Evolutionary conservation across 2,113 vertebrate genomes (phyloP), one percentile per base, ranked within the genome.

Genomic region (Rhinolophus sinicus): DNA sequence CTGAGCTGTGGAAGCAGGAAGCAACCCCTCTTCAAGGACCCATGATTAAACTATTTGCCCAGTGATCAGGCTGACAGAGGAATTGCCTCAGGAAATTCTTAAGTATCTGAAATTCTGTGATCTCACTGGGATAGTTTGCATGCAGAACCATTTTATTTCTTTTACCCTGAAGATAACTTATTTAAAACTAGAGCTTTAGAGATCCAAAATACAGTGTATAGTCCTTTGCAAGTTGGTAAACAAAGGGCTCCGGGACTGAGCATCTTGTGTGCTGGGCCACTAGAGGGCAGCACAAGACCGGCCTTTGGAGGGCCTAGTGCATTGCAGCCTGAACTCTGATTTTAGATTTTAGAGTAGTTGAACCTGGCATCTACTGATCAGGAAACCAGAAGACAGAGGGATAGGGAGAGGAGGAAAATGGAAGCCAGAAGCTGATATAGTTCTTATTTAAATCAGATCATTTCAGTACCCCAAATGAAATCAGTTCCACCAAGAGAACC

Each of bases 241-340:
- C 82, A 30, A 80, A 80, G 19, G 44, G 52, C 18, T 60, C 3
- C 2, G 1, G 7, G 30, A 19, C 35, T 14, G 52, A 77, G 58
- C 1, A 67, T 24, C 30, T 35, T 30, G 1, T 0, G 47, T 12
- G 30, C 28, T 24, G 65, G 47, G 50, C 97, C 98, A 97, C 97
- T 75, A 98, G 98, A 94, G 4, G 93, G 96, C 93, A 98, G 95
- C 72, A 72, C 69, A 21, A 62, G 87, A 93, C 47, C 90, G 92
- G 0, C 14, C 2, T 52, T n/a, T 1, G 88, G 14, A 0, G 0
- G 28, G 56, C 4, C 38, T 19, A 2, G 0, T 7, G 16, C 28
- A 0, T 10, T 6, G n/a, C 10, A 11, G 8, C 64, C 77, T 24
- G 6, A 80, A 40, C 26, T 44, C 14, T 19, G 58, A 65, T 33